Evolutionary conservation across 2,113 vertebrate genomes (phyloP), one percentile per base, ranked within the genome.

Genomic region (Brachionichthys hirsutus): DNA sequence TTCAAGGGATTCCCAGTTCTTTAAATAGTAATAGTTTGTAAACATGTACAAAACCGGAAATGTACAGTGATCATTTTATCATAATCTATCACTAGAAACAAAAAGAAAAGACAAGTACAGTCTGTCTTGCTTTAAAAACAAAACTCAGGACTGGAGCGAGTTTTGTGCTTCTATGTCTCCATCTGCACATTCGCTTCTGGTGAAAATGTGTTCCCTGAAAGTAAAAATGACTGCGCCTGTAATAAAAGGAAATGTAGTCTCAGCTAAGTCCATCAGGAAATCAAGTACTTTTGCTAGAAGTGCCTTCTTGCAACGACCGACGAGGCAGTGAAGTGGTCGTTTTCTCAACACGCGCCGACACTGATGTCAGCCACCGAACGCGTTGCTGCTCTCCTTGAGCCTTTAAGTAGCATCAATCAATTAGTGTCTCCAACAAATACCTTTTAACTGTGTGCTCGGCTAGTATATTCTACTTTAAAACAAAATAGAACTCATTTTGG

Each of bases 1-100:
- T 61, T 46, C 18, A 59, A 22, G n/a, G 70, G 36, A 76, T 47
- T 76, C 81, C 51, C 70, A 81, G 67, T 65, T 63, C 12, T 60
- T 53, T 4, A 5, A 42, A 70, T 57, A 38, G 44, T 62, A 10
- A 47, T 49, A 60, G 19, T 34, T 64, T 78, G 66, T 75, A 80
- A 77, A 86, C 72, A 66, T 69, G 16, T 54, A 3, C 2, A 67
- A 63, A 77, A 82, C 41, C 46, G 64, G 20, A 69, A n/a, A 52
- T 68, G 58, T 76, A 38, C 61, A 57, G 38, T 36, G 24, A 41
- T 63, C 40, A 9, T 58, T 2, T 11, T 42, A 42, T n/a, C n/a
- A n/a, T 54, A 43, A 80, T 50, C 63, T 17, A 3, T 47, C 43
- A 62, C 47, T 69, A 30, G 46, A 50, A 17, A 40, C 15, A 56